A percentile compares a stretch with the other conserved stretches of the same genome.
Conservation (phyloP, 2,888 invertebrate genomes). For the Incurvaria masculella region DNA sequence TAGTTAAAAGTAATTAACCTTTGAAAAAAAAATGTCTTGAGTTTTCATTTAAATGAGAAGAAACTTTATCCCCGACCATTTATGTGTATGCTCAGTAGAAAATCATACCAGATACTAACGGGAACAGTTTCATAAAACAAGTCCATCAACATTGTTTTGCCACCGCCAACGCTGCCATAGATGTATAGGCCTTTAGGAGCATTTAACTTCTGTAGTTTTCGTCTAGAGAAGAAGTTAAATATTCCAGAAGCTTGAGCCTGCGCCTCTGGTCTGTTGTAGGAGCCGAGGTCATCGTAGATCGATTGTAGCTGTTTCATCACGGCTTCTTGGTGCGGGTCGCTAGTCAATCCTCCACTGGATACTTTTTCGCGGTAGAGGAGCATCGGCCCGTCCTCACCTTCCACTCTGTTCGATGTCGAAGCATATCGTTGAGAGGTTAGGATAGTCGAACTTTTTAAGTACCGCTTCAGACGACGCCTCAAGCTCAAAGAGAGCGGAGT, state of each 20-base stretch:
- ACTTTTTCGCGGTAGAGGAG: constrained; percentile 57
- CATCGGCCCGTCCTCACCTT: constrained; percentile 40
- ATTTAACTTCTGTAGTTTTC: constrained; percentile 39
- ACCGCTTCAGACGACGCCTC: neutral
- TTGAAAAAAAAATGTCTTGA: too few species aligned
- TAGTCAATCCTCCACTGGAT: constrained; percentile 52
- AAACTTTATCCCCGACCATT: neutral
- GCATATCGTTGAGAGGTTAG: neutral
- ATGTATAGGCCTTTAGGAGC: constrained; percentile 82
- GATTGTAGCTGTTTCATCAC: constrained; percentile 68
- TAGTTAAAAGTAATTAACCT: too few species aligned
- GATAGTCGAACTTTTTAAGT: neutral
- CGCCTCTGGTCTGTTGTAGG: constrained; percentile 46
- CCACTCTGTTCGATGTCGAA: neutral
- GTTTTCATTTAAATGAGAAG: too few species aligned
- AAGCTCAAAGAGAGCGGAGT: neutral
- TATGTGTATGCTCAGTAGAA: neutral
- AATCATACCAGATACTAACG: constrained; percentile 15
- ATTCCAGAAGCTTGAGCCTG: constrained; percentile 22
- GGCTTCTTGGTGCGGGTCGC: constrained; percentile 70
- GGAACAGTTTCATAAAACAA: constrained; percentile 76
- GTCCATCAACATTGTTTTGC: constrained; percentile 99
- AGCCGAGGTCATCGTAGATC: constrained; percentile 61
- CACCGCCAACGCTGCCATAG: constrained; percentile 89
- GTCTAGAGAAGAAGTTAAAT: constrained; percentile 38